Evolutionary conservation across 2,888 invertebrate species (phyloP).

Genomic region (Cantharis rufa): DNA sequence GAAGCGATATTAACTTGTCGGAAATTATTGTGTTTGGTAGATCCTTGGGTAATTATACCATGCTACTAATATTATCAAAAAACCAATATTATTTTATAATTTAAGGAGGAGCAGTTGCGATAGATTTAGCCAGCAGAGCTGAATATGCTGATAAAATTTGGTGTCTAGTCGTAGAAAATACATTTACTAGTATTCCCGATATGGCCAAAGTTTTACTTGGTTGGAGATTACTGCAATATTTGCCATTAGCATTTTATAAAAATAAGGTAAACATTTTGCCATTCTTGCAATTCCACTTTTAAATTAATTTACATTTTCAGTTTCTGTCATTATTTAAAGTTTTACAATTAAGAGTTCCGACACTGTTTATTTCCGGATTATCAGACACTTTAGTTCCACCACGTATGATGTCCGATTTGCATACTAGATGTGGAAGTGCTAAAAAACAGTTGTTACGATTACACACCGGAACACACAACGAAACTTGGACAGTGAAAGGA

Average conservation of each 20-base stretch:
- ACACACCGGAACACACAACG: constrained; percentile 88
- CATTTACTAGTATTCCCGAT: constrained; percentile 92
- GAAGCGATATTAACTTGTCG: constrained; percentile 81
- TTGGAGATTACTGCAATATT: constrained; percentile 70
- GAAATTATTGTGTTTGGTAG: constrained; percentile 90
- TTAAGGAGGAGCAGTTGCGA: constrained; percentile 88
- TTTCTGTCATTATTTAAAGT: constrained; percentile 78
- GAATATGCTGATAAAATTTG: constrained; percentile 80
- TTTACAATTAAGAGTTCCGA: constrained; percentile 72
- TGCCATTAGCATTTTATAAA: constrained; percentile 86
- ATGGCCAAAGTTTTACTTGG: constrained; percentile 86
- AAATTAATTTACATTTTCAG: constrained; percentile 56
- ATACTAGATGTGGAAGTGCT: constrained; percentile 72
- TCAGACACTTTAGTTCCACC: constrained; percentile 89
- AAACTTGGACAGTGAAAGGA: constrained; percentile 89
- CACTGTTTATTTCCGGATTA: constrained; percentile 86
- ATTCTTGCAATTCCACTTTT: background rate
- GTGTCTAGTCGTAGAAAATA: constrained; percentile 91
- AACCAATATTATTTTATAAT: constrained; percentile 7
- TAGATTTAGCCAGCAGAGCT: constrained; percentile 79
- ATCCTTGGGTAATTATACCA: constrained; percentile 68
- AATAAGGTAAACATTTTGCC: constrained; percentile 73
- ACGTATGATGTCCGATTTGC: constrained; percentile 83
- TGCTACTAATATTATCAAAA: background rate
- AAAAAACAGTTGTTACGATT: constrained; percentile 79